A percentile compares a stretch with the other conserved stretches of the same genome.
phyloP scores from a whole-genome alignment of 2,888 invertebrate genomes.

The Stenoptilia bipunctidactyla region DNA sequence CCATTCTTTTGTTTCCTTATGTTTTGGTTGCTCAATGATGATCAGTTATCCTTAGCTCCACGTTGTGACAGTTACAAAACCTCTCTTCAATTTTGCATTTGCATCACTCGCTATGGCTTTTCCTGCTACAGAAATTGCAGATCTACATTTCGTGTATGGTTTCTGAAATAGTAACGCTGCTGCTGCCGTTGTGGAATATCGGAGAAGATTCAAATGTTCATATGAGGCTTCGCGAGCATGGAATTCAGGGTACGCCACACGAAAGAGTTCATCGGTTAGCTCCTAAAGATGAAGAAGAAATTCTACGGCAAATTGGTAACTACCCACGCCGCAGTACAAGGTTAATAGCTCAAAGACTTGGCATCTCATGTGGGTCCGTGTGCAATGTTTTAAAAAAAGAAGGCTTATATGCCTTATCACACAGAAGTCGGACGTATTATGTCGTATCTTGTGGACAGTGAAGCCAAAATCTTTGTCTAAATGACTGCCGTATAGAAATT shows the following conservation, averaged over 20 bases:
- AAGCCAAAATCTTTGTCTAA: slow-evolving; percentile 4
- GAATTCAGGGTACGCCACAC: not conserved
- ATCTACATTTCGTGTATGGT: slow-evolving; percentile 16
- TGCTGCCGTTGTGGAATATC: slow-evolving; percentile 10
- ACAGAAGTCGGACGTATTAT: slow-evolving; percentile 1
- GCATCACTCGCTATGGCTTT: not conserved
- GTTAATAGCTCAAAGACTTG: slow-evolving; percentile 4
- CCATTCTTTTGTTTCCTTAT: not conserved
- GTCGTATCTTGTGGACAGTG: slow-evolving; percentile 4
- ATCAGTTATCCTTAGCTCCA: not conserved
- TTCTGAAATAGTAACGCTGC: slow-evolving; percentile 15
- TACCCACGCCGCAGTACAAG: slow-evolving; percentile 5
- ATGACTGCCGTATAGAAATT: no score
- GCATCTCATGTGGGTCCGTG: slow-evolving; percentile 3
- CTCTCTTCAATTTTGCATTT: not conserved
- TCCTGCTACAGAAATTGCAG: slow-evolving; percentile 7
- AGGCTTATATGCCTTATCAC: slow-evolving; percentile 5
- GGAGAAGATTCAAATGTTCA: slow-evolving; percentile 6
- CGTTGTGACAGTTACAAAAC: not conserved
- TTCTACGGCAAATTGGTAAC: not conserved
- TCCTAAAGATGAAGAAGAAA: not conserved
- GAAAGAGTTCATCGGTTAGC: not conserved
- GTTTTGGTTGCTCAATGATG: not conserved
- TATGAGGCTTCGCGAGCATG: not conserved
- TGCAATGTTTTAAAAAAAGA: slow-evolving; percentile 7